These are phyloP conservation scores for Pipistrellus pygmaeus DNA, from an alignment of 2,797 vertebrate species.

Conservation along the genomic window DNA sequence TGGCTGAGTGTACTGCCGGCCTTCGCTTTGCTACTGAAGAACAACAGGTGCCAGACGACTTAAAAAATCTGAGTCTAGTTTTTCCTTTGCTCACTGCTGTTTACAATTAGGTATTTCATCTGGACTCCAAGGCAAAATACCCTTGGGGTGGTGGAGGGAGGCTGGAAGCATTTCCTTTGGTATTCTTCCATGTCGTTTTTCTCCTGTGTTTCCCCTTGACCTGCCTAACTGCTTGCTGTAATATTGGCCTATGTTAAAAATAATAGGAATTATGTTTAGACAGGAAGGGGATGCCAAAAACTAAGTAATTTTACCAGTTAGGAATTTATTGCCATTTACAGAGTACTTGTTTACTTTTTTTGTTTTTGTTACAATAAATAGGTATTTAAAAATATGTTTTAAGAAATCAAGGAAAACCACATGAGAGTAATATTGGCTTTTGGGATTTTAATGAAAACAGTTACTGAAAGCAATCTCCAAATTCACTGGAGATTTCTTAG, in stretches of 20 bases:
- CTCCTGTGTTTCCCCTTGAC: neutral
- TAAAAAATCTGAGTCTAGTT: neutral
- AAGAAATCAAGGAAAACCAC: slow-evolving; percentile 57
- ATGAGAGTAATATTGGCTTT: neutral
- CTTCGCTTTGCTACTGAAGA: neutral
- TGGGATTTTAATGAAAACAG: slow-evolving; percentile 49
- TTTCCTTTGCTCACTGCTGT: neutral
- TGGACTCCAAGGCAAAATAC: neutral
- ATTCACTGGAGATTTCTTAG: neutral
- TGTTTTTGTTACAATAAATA: slow-evolving; percentile 16
- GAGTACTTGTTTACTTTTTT: neutral
- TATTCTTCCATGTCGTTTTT: neutral
- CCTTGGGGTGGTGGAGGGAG: neutral
- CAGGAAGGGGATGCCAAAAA: neutral
- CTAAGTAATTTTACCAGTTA: neutral
- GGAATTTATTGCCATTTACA: neutral
- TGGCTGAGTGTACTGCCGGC: neutral
- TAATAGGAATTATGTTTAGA: neutral
- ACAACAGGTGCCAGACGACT: neutral
- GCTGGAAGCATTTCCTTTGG: neutral
- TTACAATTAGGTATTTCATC: neutral
- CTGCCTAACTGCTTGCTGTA: neutral
- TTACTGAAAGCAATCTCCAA: neutral
- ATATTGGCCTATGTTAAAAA: neutral
- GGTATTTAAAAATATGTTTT: neutral